phyloP scores from a whole-genome alignment of 2,797 vertebrate genomes.

The Cossypha caffra region DNA sequence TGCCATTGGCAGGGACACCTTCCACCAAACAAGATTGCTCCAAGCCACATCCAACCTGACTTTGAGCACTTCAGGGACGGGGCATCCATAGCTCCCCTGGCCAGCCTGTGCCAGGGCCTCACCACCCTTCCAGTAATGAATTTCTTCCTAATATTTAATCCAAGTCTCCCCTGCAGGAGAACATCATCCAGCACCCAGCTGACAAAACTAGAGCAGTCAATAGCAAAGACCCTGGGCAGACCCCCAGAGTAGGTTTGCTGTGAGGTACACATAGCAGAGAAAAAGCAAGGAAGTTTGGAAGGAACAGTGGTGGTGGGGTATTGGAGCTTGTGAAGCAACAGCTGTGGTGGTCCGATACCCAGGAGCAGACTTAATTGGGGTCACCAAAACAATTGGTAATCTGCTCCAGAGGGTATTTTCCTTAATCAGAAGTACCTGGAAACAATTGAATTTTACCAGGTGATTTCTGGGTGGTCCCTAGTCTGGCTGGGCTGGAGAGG shows the following conservation, averaged over 20 bases:
- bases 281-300: neutral
- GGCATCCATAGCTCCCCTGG: neutral
- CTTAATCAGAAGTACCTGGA: neutral
- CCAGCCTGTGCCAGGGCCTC: neutral
- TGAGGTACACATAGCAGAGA: accelerated
- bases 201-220: accelerated
- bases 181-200: neutral
- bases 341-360: neutral
- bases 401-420: neutral
- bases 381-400: neutral
- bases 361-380: neutral
- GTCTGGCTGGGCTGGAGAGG: neutral
- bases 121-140: neutral
- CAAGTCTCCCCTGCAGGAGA: neutral
- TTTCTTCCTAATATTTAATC: neutral
- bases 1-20: neutral
- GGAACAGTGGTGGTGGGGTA: neutral
- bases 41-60: too few relatives aligned
- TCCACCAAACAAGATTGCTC: neutral
- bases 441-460: accelerated
- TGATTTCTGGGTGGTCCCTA: neutral
- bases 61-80: too few relatives aligned
- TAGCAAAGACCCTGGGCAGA: neutral
- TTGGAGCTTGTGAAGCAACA: neutral
- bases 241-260: neutral